phyloP scores from a whole-genome alignment of 1,140 invertebrate species.

The Megalopta genalis region DNA sequence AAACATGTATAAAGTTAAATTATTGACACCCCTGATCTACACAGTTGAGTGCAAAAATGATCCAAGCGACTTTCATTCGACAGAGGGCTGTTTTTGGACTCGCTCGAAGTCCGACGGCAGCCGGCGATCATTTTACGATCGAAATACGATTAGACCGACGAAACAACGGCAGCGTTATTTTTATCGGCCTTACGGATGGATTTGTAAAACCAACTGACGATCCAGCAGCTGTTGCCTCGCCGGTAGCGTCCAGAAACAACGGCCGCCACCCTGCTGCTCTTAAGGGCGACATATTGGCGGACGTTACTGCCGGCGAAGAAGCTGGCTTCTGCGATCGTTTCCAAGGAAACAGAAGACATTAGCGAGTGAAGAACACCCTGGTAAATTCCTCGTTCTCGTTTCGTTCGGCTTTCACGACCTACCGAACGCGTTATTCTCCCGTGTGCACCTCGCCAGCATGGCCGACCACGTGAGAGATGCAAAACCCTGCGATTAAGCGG shows the following conservation, averaged over 20 bases:
- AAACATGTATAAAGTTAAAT: too few relatives aligned
- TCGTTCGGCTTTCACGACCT: background rate
- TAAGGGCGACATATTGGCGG: slow-evolving; percentile 45
- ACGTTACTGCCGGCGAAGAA: slow-evolving; percentile 45
- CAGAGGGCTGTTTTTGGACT: too few relatives aligned
- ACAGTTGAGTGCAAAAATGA: too few relatives aligned
- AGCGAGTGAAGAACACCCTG: slow-evolving; percentile 41
- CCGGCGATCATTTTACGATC: slow-evolving; percentile 9
- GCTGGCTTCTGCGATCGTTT: slow-evolving; percentile 46
- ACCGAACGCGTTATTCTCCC: background rate
- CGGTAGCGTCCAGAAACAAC: slow-evolving; percentile 23
- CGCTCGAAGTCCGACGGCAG: background rate
- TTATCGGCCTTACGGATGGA: slow-evolving; percentile 28
- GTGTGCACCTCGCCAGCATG: too few relatives aligned
- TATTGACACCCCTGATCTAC: too few relatives aligned
- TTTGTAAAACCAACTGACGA: slow-evolving; percentile 44
- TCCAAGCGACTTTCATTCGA: too few relatives aligned
- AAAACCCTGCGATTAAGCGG: background rate
- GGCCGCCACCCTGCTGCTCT: slow-evolving; percentile 24
- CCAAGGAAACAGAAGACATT: slow-evolving; percentile 57
- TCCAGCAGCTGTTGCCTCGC: slow-evolving; percentile 45
- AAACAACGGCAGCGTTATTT: slow-evolving; percentile 31
- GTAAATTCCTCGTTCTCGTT: background rate
- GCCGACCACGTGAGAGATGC: too few relatives aligned
- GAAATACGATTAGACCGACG: background rate